These are phyloP conservation scores for Lycophotia porphyrea DNA, from an alignment of 2,888 invertebrate species.

Conservation along the genomic window DNA sequence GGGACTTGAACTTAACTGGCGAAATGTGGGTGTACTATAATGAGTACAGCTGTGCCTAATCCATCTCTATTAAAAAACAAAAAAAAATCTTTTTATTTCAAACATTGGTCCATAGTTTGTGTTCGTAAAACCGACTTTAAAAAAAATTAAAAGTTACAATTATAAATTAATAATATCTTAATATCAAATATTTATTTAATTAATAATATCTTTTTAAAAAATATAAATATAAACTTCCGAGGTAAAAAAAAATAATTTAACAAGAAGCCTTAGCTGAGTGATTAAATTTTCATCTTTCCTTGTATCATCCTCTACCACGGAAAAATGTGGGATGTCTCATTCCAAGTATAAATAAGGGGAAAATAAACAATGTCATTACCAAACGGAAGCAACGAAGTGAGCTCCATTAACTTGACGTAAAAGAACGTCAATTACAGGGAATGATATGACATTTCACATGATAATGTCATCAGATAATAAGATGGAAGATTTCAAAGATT, in stretches of 20 bases:
- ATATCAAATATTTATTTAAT: too few relatives aligned
- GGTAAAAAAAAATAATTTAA: not conserved
- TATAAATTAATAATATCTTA: too few relatives aligned
- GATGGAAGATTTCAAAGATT: not conserved
- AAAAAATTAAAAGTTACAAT: too few relatives aligned
- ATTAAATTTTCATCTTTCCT: not conserved
- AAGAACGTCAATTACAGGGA: conserved; percentile 18
- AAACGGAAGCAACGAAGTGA: conserved; percentile 17
- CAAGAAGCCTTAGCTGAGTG: not conserved
- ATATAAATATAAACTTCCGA: too few relatives aligned
- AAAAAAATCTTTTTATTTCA: too few relatives aligned
- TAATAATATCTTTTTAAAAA: too few relatives aligned
- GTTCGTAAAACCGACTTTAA: too few relatives aligned
- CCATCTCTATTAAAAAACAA: too few relatives aligned
- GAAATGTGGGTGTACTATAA: too few relatives aligned
- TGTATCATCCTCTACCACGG: not conserved
- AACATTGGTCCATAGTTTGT: too few relatives aligned
- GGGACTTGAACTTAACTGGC: too few relatives aligned
- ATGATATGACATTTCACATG: conserved; percentile 4
- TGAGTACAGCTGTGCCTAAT: too few relatives aligned
- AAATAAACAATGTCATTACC: conserved; percentile 12
- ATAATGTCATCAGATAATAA: not conserved
- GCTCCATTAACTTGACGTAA: conserved; percentile 36
- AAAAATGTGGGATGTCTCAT: not conserved
- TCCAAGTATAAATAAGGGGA: not conserved